Base-by-base conservation (phyloP, 2,113 vertebrate species). In the Microcebus ravelobensis region DNA sequence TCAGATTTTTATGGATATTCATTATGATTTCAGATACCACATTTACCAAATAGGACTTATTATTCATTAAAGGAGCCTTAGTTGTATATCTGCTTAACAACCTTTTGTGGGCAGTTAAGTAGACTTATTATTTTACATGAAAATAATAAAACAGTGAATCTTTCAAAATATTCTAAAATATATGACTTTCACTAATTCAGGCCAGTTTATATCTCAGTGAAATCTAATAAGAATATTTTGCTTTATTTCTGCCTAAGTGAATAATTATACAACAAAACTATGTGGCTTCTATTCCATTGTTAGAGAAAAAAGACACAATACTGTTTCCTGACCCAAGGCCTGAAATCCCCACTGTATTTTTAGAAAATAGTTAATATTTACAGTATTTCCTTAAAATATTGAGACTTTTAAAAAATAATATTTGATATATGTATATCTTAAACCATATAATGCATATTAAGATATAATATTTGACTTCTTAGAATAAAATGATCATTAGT, bases 361-460 rank as follows among this genome's bases (percentile, higher is more conserved):
- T 67, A 23, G 45, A 68, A 96, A 55, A 93, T 45, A 50, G 39
- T 81, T 74, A 34, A 59, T 90, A 79, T 57, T 89, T 23, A 59
- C 5, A 80, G 27, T 68, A 23, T 25, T 55, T 80, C 9, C 27
- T 61, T 55, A 81, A 31, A 82, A 71, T 89, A 52, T 23, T 48
- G 34, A 65, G 70, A 83, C 20, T 77, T 91, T 74, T 76, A 90
- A 45, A 31, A 93, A 96, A 80, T 84, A 94, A 1, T 61, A 36
- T 63, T 95, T 83, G 18, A 48, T 73, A 14, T 89, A 86, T 59
- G 34, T 76, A 68, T 70, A 48, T 87, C 88, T 88, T 85, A 91
- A 89, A 57, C 42, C 52, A 63, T 2, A 25, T 68, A 27, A 82
- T 39, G 59, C 31, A 6, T 63, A 50, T 70, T 91, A 55, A 68